Base-by-base conservation (phyloP, 2,113 vertebrate species). In the Halcyon malimbica region DNA sequence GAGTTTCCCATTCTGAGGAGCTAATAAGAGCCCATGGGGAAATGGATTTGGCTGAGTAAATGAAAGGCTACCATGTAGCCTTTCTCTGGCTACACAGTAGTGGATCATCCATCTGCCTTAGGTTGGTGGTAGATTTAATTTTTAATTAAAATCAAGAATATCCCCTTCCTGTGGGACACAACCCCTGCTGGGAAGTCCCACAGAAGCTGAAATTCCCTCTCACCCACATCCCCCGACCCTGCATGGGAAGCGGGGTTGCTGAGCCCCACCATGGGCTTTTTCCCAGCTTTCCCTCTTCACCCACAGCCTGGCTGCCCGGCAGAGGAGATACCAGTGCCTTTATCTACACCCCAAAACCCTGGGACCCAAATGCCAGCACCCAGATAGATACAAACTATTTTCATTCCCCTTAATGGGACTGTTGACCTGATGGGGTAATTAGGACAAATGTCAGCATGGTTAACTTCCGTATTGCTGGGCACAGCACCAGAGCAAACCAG, bases 371-470 rank as follows among this genome's bases (percentile, higher is more conserved):
- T 9, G 83, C 76, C 90, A 89, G 92, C 39, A 76, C n/a, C 62
- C 56, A 11, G 25, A 44, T 84, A 95, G 88, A 76, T 97, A 93
- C 88, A 75, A 97, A 97, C 90, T 94, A 8, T 87, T 83, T 87
- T 89, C 84, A 74, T 76, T 76, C 63, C 69, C 88, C 89, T 89
- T 94, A 97, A 97, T 62, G 94, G 95, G 93, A 81, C 94, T 73
- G 93, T 94, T 97, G 97, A 97, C 90, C 67, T 70, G 46, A 86
- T 73, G 63, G 42, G 79, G 56, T 95, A 96, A 98, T 97, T 95
- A 94, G 67, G 74, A 83, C 67, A 87, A 75, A 80, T 92, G 87
- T 54, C 95, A 96, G 94, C 35, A 86, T 75, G 20, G 86, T 94
- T 96, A 96, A 94, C 91, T 75, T 90, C 87, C 96, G 82, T 23